Evolutionary conservation across 2,888 invertebrate genomes (phyloP).

Genomic region (Volucella bombylans): DNA sequence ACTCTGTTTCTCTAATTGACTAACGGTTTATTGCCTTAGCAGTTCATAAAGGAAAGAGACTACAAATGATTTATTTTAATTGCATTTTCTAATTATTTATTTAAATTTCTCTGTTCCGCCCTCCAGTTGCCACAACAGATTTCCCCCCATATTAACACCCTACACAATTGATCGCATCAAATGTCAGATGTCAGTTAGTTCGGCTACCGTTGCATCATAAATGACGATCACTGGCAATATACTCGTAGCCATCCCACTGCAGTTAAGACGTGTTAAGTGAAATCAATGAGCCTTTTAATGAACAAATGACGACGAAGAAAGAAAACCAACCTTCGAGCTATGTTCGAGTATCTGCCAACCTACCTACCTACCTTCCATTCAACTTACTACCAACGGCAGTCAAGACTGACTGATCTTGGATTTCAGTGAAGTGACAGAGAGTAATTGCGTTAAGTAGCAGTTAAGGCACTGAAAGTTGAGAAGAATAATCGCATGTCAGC

Average conservation of each 20-base stretch:
- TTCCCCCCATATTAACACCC: constrained; percentile 2
- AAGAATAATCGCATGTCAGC: constrained; percentile 71
- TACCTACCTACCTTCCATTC: constrained; percentile 7
- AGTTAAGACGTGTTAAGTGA: constrained; percentile 56
- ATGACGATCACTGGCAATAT: neutral
- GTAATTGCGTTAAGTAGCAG: constrained; percentile 59
- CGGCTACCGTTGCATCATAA: constrained; percentile 34
- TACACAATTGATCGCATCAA: constrained; percentile 19
- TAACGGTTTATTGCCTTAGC: too few relatives aligned
- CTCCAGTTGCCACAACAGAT: too few relatives aligned
- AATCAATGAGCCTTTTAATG: constrained; percentile 57
- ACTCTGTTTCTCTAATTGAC: too few relatives aligned
- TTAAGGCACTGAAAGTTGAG: constrained; percentile 30
- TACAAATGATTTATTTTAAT: too few relatives aligned
- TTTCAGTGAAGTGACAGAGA: constrained; percentile 64
- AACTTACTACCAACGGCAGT: neutral
- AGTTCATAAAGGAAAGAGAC: too few relatives aligned
- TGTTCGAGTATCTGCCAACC: neutral
- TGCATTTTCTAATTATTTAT: too few relatives aligned
- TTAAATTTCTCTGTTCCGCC: too few relatives aligned
- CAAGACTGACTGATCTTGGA: constrained; percentile 63
- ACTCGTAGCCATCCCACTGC: neutral
- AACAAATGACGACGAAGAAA: constrained; percentile 39
- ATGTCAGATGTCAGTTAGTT: constrained; percentile 13
- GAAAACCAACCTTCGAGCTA: neutral